Evolutionary conservation across 2,113 vertebrate genomes (phyloP).

Genomic region (Ageneiosus marmoratus): DNA sequence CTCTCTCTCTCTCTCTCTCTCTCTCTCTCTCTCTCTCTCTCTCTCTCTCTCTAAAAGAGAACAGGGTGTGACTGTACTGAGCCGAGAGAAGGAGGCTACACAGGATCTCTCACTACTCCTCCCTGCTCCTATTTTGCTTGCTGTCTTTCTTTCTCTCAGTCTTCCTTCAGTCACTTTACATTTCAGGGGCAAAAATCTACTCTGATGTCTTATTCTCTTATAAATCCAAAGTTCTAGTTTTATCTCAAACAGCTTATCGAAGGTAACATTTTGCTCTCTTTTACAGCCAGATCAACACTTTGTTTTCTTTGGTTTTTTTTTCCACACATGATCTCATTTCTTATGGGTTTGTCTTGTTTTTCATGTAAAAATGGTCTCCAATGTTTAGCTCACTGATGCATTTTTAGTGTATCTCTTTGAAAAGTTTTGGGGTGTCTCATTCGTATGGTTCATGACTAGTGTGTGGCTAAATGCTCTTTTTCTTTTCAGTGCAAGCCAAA

Average conservation of each 20-base stretch:
- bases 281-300: too few relatives aligned
- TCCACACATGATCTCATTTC: not conserved
- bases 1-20: too few relatives aligned
- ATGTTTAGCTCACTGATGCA: not conserved
- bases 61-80: constrained; percentile 75
- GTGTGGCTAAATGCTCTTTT: not conserved
- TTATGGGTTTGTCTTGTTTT: not conserved
- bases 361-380: too few relatives aligned
- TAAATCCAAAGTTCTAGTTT: not conserved
- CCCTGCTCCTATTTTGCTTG: constrained; percentile 51
- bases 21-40: too few relatives aligned
- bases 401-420: not conserved
- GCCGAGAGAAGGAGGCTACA: constrained; percentile 71
- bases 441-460: not conserved
- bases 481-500: constrained; percentile 70
- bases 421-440: not conserved
- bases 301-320: not conserved
- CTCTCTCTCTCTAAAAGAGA: constrained; percentile 65
- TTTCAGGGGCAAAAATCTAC: not conserved
- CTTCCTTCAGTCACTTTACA: constrained; percentile 12
- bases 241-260: not conserved
- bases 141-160: constrained; percentile 22
- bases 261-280: constrained; percentile 20
- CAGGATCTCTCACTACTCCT: constrained; percentile 62
- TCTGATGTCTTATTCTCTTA: not conserved